A percentile compares a stretch with the other conserved stretches of the same genome.
phyloP scores from a whole-genome alignment of 2,888 invertebrate species.

The Rhingia rostrata region DNA sequence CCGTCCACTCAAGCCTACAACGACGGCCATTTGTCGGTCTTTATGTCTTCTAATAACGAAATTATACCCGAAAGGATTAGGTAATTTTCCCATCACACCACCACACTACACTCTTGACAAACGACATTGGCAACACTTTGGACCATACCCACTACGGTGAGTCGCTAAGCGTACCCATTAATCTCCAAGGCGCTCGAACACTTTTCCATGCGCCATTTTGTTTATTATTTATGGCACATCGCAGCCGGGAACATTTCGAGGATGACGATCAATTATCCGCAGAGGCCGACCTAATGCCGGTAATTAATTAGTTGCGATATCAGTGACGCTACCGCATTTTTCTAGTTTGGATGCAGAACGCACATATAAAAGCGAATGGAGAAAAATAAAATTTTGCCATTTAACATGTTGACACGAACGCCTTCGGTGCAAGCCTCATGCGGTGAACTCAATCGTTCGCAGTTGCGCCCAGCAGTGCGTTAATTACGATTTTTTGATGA shows the following conservation, averaged over 20 bases:
- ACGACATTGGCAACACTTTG: constrained; percentile 54
- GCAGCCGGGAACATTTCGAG: constrained; percentile 34
- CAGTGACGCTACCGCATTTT: constrained; percentile 19
- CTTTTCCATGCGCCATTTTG: constrained; percentile 63
- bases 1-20: not conserved
- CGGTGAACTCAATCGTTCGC: constrained; percentile 2
- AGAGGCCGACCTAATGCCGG: constrained; percentile 47
- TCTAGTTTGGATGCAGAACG: not conserved
- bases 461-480: constrained; percentile 48
- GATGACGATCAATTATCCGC: constrained; percentile 44
- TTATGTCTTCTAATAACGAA: constrained; percentile 64
- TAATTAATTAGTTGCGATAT: constrained; percentile 58
- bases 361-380: too few species aligned
- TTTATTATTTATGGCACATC: constrained; percentile 63
- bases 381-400: constrained; percentile 24
- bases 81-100: constrained; percentile 54
- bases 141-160: constrained; percentile 21
- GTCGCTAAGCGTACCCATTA: constrained; percentile 49
- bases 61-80: constrained; percentile 56
- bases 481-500: constrained; percentile 67
- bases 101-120: constrained; percentile 1
- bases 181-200: constrained; percentile 38
- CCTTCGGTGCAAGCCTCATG: constrained; percentile 42
- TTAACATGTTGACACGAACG: constrained; percentile 60
- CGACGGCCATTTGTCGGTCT: constrained; percentile 57